phyloP scores from a whole-genome alignment of 2,888 invertebrate species.

The Rhogogaster chlorosoma region DNA sequence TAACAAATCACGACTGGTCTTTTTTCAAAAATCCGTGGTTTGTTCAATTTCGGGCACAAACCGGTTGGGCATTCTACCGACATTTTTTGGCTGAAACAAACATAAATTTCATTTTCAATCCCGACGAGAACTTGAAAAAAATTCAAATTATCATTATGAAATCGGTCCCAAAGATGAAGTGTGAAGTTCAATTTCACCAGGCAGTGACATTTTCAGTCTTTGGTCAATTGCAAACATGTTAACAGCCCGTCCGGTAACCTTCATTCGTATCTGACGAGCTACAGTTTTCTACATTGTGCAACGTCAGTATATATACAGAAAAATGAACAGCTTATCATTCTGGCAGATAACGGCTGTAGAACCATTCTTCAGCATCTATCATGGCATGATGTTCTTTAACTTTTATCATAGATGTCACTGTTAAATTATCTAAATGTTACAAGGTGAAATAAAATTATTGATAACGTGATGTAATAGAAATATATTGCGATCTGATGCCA shows the following conservation, averaged over 20 bases:
- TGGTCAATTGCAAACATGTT: neutral
- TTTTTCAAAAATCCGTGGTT: conserved; percentile 55
- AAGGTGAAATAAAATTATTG: neutral
- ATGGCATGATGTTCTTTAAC: neutral
- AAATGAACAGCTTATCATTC: conserved; percentile 7
- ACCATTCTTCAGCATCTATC: neutral
- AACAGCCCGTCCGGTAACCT: conserved; percentile 13
- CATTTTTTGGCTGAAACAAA: neutral
- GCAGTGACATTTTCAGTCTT: neutral
- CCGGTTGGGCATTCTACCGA: conserved; percentile 43
- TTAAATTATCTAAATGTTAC: neutral
- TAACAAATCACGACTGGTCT: conserved; percentile 73
- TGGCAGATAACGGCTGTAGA: neutral
- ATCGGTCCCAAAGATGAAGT: neutral
- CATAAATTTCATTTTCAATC: neutral
- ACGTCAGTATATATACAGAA: neutral
- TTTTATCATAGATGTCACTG: conserved; percentile 26
- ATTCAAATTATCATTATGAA: neutral
- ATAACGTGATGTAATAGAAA: neutral
- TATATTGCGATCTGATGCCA: neutral
- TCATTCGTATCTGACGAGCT: neutral
- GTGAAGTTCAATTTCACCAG: neutral
- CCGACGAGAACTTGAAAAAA: neutral
- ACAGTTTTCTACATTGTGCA: conserved; percentile 27
- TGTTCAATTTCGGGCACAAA: conserved; percentile 58